phyloP scores from a whole-genome alignment of 2,888 invertebrate species.

The Caenorhabditis doughertyi region DNA sequence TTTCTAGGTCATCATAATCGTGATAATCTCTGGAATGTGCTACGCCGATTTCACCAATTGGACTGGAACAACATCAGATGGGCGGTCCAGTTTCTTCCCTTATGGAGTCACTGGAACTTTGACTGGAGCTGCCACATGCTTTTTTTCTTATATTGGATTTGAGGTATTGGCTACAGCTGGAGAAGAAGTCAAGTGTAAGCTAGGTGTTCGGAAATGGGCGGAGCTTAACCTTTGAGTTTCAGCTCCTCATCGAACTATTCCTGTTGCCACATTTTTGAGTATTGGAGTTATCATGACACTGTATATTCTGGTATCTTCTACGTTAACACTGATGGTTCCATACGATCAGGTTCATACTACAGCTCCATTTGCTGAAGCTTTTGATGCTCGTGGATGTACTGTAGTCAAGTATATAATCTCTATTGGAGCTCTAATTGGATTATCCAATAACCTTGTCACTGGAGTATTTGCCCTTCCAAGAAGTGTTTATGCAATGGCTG shows the following conservation, averaged over 20 bases:
- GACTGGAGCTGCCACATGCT: slow-evolving; percentile 69
- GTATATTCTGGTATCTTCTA: slow-evolving; percentile 70
- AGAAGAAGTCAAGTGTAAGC: slow-evolving; percentile 68
- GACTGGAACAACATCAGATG: slow-evolving; percentile 83
- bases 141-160: slow-evolving; percentile 72
- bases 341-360: slow-evolving; percentile 72
- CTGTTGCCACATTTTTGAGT: slow-evolving; percentile 72
- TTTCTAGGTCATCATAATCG: slow-evolving; percentile 82
- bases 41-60: slow-evolving; percentile 91
- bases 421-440: slow-evolving; percentile 90
- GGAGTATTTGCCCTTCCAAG: slow-evolving; percentile 91
- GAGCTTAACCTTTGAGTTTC: slow-evolving; percentile 23
- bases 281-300: slow-evolving; percentile 63
- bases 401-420: slow-evolving; percentile 90
- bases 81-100: slow-evolving; percentile 69
- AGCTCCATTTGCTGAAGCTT: slow-evolving; percentile 87
- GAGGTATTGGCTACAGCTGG: slow-evolving; percentile 71
- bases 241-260: slow-evolving; percentile 72
- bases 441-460: slow-evolving; percentile 87
- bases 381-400: slow-evolving; percentile 88
- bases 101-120: slow-evolving; percentile 65
- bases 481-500: slow-evolving; percentile 85
- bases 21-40: slow-evolving; percentile 88
- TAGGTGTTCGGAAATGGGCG: too few relatives aligned
- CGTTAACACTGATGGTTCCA: slow-evolving; percentile 71